phyloP scores from a whole-genome alignment of 2,113 vertebrate species.

The Riparia riparia region DNA sequence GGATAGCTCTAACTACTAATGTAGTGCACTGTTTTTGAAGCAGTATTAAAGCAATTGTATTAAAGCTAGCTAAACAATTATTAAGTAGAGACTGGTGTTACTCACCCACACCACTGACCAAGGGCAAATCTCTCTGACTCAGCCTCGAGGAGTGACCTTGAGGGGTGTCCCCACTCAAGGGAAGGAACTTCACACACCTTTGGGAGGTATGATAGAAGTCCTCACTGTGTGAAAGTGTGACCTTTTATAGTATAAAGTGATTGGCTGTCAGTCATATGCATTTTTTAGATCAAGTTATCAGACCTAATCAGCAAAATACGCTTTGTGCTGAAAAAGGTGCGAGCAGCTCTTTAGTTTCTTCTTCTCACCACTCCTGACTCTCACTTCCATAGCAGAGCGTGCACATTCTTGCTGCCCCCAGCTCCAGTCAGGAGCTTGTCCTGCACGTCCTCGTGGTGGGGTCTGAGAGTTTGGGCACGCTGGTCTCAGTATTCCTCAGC shows the following conservation, averaged over 20 bases:
- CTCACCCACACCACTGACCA: background rate
- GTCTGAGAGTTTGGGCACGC: background rate
- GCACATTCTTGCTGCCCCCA: background rate
- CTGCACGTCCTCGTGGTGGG: background rate
- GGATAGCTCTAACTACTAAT: background rate
- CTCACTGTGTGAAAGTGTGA: background rate
- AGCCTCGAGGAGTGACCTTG: background rate
- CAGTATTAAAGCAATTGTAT: background rate
- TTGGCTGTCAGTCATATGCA: background rate
- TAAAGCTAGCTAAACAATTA: background rate
- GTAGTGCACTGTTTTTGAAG: background rate
- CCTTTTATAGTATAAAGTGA: background rate
- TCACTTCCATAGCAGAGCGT: background rate
- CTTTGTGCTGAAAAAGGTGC: background rate
- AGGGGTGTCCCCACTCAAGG: background rate
- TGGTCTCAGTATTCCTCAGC: background rate
- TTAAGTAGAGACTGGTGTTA: background rate
- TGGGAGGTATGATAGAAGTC: background rate
- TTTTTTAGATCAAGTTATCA: background rate
- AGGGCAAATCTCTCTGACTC: background rate
- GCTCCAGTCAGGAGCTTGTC: background rate
- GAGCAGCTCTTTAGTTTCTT: background rate
- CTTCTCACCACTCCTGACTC: background rate
- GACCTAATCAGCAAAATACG: background rate
- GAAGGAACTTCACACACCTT: background rate